phyloP scores from a whole-genome alignment of 2,888 invertebrate species.

The Lepeophtheirus nordmannii region DNA sequence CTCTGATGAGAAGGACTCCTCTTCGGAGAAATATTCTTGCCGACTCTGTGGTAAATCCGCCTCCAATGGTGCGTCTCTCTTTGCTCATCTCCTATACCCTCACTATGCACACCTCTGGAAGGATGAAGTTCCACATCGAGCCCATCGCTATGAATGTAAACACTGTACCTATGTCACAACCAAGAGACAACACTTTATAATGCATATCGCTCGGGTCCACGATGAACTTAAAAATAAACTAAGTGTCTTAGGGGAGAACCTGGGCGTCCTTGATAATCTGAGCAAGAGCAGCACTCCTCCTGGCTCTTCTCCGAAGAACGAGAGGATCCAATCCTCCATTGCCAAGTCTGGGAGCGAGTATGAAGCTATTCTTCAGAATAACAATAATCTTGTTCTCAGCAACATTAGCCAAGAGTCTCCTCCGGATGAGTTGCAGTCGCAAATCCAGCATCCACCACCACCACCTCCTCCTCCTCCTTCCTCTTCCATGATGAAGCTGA shows the following conservation, averaged over 20 bases:
- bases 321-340: background rate
- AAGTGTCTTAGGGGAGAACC: slow-evolving; percentile 14
- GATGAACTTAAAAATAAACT: slow-evolving; percentile 19
- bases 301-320: background rate
- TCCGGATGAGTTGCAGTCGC: too few species aligned
- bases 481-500: too few species aligned
- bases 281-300: background rate
- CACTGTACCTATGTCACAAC: slow-evolving; percentile 20
- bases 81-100: slow-evolving; percentile 20
- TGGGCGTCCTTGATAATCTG: slow-evolving; percentile 18
- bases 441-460: too few species aligned
- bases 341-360: background rate
- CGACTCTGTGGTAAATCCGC: slow-evolving; percentile 12
- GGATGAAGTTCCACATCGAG: slow-evolving; percentile 15
- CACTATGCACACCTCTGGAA: slow-evolving; percentile 23
- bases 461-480: too few species aligned
- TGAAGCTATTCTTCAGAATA: background rate
- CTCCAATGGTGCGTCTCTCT: slow-evolving; percentile 15
- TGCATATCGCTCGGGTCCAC: slow-evolving; percentile 19
- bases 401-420: too few species aligned
- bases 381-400: background rate
- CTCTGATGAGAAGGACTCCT: background rate
- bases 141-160: slow-evolving; percentile 6
- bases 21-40: background rate
- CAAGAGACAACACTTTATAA: slow-evolving; percentile 18